phyloP scores from a whole-genome alignment of 2,888 invertebrate genomes.

The Torymus texanus region DNA sequence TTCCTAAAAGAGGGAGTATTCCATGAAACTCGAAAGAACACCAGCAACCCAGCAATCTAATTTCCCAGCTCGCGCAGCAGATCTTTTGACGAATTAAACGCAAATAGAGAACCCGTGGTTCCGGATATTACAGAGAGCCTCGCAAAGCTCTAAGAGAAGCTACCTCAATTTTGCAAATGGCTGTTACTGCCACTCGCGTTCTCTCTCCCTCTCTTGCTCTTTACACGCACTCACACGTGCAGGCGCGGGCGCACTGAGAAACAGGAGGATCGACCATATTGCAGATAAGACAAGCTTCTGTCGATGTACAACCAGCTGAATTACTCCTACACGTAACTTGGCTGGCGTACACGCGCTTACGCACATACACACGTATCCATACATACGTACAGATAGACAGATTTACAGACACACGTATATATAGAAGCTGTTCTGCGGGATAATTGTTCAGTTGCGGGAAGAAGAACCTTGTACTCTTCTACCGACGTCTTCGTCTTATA shows the following conservation, averaged over 20 bases:
- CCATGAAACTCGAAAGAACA: too few species aligned
- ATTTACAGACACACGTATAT: not conserved
- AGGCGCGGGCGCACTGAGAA: not conserved
- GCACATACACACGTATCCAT: too few species aligned
- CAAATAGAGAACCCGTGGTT: not conserved
- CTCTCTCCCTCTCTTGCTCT: not conserved
- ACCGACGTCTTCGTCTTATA: too few species aligned
- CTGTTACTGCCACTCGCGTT: constrained; percentile 33
- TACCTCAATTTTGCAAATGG: constrained; percentile 38
- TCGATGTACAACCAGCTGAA: constrained; percentile 64
- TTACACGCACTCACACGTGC: not conserved
- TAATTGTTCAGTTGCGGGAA: not conserved
- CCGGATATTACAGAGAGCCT: too few species aligned
- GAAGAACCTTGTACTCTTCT: not conserved
- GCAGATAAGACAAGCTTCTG: constrained; percentile 62
- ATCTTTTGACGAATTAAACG: constrained; percentile 28
- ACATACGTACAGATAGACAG: too few species aligned
- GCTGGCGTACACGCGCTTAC: constrained; percentile 54
- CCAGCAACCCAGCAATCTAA: too few species aligned
- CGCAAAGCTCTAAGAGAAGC: too few species aligned
- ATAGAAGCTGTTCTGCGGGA: constrained; percentile 50
- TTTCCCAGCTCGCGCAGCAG: not conserved
- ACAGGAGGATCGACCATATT: constrained; percentile 53
- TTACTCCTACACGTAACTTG: constrained; percentile 63
- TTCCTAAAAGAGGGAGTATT: too few species aligned